Base-by-base conservation (phyloP, 1,140 invertebrate species). In the Ceratina calcarata region DNA sequence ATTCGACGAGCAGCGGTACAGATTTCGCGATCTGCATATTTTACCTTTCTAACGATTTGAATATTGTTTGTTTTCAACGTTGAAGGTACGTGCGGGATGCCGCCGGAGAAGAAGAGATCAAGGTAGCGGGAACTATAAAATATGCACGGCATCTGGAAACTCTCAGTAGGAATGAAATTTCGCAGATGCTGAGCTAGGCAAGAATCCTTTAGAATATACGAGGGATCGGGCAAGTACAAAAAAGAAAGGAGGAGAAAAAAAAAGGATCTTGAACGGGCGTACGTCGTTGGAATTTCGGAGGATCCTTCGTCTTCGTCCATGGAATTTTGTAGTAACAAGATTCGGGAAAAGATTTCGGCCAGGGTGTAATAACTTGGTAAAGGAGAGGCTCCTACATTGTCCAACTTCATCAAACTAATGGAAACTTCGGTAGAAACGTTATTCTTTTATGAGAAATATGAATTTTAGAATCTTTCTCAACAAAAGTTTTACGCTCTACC, bases 111-210 rank as follows among this genome's bases (percentile, higher is more conserved):
- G 51, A 58, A 37, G 74, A 81, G 61, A 71, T 71, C 24, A 64
- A 77, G 60, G 37, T 62, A 49, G 64, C 10, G 7, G 51, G 32
- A 32, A 69, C 53, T 22, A 71, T 71, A 55, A 78, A 78, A 57
- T 71, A 81, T 37, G 74, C 58, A 49, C 73, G 73, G 60, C 51
- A 66, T 58, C 66, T 78, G 45, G 65, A 77, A 57, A 58, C 12
- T 57, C 55, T 81, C 67, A 66, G 69, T 51, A 58, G 61, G 55
- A 67, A 71, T 64, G 79, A 78, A 51, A 66, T 81, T 22, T 77
- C 61, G 37, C 68, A 78, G 53, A 51, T 71, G 24, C 61, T 66
- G 24, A 37, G 15, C n/a, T 68, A 71, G 13, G 61, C 79, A 18
- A 77, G 55, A 15, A 65, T 71, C 20, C 55, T 49, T n/a, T 58